A percentile compares a stretch with the other conserved stretches of the same genome.
These are phyloP conservation scores for Papilio glaucus DNA, from an alignment of 1,140 invertebrate genomes.

Conservation along the genomic window DNA sequence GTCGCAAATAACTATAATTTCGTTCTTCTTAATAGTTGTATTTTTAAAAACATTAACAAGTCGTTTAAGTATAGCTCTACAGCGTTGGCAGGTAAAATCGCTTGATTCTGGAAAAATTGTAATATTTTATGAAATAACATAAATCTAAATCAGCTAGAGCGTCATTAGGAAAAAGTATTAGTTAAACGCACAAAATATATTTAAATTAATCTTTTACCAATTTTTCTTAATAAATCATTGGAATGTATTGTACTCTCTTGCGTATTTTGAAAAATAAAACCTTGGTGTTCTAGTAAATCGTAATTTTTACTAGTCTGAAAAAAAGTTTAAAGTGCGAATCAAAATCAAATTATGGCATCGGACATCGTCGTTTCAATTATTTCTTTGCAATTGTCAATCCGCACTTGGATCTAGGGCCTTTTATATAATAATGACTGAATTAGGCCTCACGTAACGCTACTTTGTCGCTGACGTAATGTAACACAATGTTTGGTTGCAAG, in stretches of 20 bases:
- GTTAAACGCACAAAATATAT: background rate
- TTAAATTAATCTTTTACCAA: constrained; percentile 44
- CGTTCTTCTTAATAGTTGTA: constrained; percentile 11
- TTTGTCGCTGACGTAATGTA: too few relatives aligned
- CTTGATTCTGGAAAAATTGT: background rate
- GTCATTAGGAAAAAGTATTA: too few relatives aligned
- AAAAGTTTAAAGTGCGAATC: background rate
- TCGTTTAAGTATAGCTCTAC: constrained; percentile 20
- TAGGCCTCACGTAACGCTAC: too few relatives aligned
- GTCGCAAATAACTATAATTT: constrained; percentile 15
- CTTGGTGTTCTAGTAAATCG: constrained; percentile 19
- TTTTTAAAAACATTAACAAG: constrained; percentile 12
- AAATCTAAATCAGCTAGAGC: too few relatives aligned
- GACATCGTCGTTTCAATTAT: background rate
- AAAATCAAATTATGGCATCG: background rate
- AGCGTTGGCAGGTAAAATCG: constrained; percentile 10
- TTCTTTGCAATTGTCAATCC: too few relatives aligned
- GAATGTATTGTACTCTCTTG: constrained; percentile 45
- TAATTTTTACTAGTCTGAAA: constrained; percentile 18
- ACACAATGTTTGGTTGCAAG: too few relatives aligned
- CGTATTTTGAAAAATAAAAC: constrained; percentile 53
- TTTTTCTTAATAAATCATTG: constrained; percentile 42
- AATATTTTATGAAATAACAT: background rate
- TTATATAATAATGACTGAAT: too few relatives aligned
- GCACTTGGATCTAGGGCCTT: too few relatives aligned